These are phyloP conservation scores for Eupithecia abbreviata DNA, from an alignment of 2,888 invertebrate genomes.

Conservation along the genomic window DNA sequence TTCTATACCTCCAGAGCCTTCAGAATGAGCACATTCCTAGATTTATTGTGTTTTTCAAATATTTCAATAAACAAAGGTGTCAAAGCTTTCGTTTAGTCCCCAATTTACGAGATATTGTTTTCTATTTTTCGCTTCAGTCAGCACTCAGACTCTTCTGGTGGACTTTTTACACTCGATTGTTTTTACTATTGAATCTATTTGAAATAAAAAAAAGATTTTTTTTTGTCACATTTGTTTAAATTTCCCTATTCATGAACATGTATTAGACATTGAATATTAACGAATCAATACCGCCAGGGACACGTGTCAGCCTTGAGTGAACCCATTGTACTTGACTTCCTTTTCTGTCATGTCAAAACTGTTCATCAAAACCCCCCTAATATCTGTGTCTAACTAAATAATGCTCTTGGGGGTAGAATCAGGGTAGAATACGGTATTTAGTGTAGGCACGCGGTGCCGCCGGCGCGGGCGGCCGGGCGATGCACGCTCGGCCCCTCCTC, in stretches of 20 bases:
- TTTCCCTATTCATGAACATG: background rate
- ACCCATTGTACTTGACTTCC: slow-evolving; percentile 19
- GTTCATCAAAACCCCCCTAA: slow-evolving; percentile 42
- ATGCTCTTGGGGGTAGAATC: slow-evolving; percentile 46
- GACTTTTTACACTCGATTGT: slow-evolving; percentile 6
- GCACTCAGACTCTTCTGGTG: background rate
- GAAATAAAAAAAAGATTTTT: background rate
- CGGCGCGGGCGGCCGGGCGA: slow-evolving; percentile 48
- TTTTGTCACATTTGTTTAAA: background rate
- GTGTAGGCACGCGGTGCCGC: slow-evolving; percentile 64
- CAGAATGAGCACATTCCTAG: background rate
- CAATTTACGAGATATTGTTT: background rate
- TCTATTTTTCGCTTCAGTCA: background rate
- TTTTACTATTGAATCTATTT: background rate
- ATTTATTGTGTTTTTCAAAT: background rate
- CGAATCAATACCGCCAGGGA: slow-evolving; percentile 8
- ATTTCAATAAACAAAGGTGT: background rate
- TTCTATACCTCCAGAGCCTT: background rate
- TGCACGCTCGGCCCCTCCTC: slow-evolving; percentile 61
- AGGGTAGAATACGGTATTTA: slow-evolving; percentile 54
- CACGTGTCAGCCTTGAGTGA: slow-evolving; percentile 18
- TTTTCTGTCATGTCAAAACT: slow-evolving; percentile 31
- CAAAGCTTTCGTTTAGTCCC: background rate
- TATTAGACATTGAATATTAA: background rate
- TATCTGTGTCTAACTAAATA: slow-evolving; percentile 52